A percentile compares a stretch with the other conserved stretches of the same genome.
Conservation (phyloP, 2,888 invertebrate species). For the Plagodis pulveraria region DNA sequence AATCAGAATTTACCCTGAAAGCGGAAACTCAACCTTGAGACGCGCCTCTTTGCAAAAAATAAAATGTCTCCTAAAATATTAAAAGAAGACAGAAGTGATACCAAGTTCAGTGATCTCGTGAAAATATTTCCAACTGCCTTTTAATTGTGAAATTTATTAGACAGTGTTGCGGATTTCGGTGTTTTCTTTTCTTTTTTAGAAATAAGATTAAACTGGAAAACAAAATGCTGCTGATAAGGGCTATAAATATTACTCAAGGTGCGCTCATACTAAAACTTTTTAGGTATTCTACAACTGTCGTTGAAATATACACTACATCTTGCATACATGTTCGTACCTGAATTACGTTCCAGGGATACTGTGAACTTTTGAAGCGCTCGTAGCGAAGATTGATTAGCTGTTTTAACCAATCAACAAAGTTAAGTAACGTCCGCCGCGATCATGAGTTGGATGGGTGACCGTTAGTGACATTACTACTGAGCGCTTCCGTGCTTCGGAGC, state of each 20-base stretch:
- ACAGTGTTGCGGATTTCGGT: conserved; percentile 16
- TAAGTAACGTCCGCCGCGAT: no score
- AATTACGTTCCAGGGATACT: no score
- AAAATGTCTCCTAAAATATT: conserved; percentile 26
- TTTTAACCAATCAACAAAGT: no score
- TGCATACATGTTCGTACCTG: no score
- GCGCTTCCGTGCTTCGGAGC: no score
- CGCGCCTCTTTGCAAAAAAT: conserved; percentile 12
- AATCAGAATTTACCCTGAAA: conserved; percentile 14
- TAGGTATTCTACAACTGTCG: no score
- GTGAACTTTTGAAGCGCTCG: no score
- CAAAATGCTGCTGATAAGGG: conserved; percentile 47
- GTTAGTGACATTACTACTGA: no score
- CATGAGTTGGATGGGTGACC: no score
- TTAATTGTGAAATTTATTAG: conserved; percentile 37
- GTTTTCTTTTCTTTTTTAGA: conserved; percentile 31
- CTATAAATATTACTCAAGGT: conserved; percentile 1
- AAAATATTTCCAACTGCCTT: conserved; percentile 31
- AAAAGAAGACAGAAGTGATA: conserved; percentile 21
- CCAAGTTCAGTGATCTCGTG: conserved; percentile 30
- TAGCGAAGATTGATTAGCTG: no score
- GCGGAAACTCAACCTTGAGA: conserved; percentile 21
- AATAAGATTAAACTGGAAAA: conserved; percentile 51
- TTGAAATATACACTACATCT: no score
- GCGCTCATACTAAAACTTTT: conserved; percentile 15